phyloP scores from a whole-genome alignment of 2,797 vertebrate genomes.

The Echeneis naucrates region DNA sequence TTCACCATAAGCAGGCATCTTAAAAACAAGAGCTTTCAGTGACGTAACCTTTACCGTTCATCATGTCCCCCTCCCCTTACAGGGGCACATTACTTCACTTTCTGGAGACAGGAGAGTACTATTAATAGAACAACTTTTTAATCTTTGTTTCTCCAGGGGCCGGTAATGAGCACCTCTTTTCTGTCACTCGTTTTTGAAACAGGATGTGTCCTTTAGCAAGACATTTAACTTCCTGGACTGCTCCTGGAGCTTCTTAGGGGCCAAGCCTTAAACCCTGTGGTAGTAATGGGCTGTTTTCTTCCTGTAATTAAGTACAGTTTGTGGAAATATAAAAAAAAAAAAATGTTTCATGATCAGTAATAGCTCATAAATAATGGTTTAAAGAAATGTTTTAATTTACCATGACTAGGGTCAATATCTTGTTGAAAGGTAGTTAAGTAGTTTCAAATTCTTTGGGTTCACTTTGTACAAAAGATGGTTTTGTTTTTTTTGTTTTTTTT shows the following conservation, averaged over 20 bases:
- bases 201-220: slow-evolving; percentile 29
- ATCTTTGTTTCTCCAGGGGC: slow-evolving; percentile 1
- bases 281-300: background rate
- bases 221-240: slow-evolving; percentile 17
- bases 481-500: too few species aligned
- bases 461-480: background rate
- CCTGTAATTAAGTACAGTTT: background rate
- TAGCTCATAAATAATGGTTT: background rate
- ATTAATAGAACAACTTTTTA: slow-evolving; percentile 2
- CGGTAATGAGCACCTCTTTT: slow-evolving; percentile 1
- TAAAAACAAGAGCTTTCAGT: slow-evolving; percentile 1
- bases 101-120: background rate
- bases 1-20: background rate
- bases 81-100: slow-evolving; percentile 13
- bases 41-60: background rate
- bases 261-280: background rate
- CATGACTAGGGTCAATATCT: background rate
- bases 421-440: background rate
- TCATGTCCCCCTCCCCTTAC: background rate
- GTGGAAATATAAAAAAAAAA: too few species aligned
- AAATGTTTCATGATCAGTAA: background rate
- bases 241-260: background rate
- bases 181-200: slow-evolving; percentile 5
- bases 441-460: background rate
- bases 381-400: too few species aligned